phyloP scores from a whole-genome alignment of 1,140 invertebrate genomes.

The Drosophila dunni region DNA sequence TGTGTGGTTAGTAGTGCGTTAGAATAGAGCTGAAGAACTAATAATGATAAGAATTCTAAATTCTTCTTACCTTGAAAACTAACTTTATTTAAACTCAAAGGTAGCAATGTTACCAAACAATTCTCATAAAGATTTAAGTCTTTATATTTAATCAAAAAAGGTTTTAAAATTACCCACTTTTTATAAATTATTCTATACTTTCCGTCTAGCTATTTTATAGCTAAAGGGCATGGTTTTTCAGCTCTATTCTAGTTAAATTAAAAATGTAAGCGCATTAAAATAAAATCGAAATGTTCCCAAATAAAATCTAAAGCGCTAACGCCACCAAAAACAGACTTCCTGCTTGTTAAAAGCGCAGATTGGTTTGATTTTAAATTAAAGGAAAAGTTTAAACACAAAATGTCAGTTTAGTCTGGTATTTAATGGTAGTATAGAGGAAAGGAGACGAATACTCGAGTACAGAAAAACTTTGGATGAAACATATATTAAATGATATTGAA shows the following conservation, averaged over 20 bases:
- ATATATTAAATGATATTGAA: conserved; percentile 18
- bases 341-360: conserved; percentile 16
- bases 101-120: too few relatives aligned
- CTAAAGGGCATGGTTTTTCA: not conserved
- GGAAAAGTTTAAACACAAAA: conserved; percentile 3
- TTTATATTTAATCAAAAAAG: too few relatives aligned
- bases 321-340: conserved; percentile 29
- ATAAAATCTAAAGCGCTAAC: conserved; percentile 9
- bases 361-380: conserved; percentile 3
- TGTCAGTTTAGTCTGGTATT: conserved; percentile 32
- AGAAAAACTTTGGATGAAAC: conserved; percentile 28
- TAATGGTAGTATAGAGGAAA: conserved; percentile 4
- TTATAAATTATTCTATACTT: too few relatives aligned
- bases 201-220: too few relatives aligned
- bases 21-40: conserved; percentile 32
- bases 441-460: conserved; percentile 26
- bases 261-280: conserved; percentile 24
- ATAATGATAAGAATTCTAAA: too few relatives aligned
- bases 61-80: too few relatives aligned
- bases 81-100: too few relatives aligned
- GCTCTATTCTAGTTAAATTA: conserved; percentile 26
- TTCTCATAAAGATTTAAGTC: too few relatives aligned
- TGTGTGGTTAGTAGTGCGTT: conserved; percentile 27
- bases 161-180: too few relatives aligned
- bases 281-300: conserved; percentile 6